phyloP scores from a whole-genome alignment of 1,140 invertebrate genomes.

The Diachasma alloeum region DNA sequence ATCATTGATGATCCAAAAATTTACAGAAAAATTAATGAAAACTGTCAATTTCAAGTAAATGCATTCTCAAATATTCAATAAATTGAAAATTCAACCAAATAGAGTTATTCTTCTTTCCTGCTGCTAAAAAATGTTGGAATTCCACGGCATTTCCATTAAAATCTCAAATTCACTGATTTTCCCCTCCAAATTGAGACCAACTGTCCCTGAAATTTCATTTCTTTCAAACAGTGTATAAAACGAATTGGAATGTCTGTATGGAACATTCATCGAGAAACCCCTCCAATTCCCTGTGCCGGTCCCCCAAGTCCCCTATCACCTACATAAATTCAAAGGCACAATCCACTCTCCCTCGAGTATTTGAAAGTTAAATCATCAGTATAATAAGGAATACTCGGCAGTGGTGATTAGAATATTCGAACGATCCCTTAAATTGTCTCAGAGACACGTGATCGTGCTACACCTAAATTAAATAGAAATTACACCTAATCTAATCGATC shows the following conservation, averaged over 20 bases:
- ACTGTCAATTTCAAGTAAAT: too few relatives aligned
- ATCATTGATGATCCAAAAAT: too few relatives aligned
- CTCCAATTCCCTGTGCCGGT: slow-evolving; percentile 42
- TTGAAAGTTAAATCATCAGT: slow-evolving; percentile 2
- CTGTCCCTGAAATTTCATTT: too few relatives aligned
- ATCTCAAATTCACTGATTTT: too few relatives aligned
- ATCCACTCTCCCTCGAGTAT: background rate
- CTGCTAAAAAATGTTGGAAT: too few relatives aligned
- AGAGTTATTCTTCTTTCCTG: too few relatives aligned
- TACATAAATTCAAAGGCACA: background rate
- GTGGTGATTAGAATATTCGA: slow-evolving; percentile 2
- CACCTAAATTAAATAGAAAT: slow-evolving; percentile 41
- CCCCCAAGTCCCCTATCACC: slow-evolving; percentile 17
- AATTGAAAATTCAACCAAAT: too few relatives aligned
- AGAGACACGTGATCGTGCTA: slow-evolving; percentile 10
- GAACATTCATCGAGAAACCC: slow-evolving; percentile 34
- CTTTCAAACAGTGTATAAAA: too few relatives aligned
- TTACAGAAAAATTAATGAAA: too few relatives aligned
- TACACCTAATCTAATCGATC: slow-evolving; percentile 38
- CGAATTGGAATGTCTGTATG: slow-evolving; percentile 55
- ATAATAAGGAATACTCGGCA: background rate
- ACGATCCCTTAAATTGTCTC: slow-evolving; percentile 5
- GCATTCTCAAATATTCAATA: too few relatives aligned
- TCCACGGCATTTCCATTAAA: too few relatives aligned
- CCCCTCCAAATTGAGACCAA: too few relatives aligned